These are phyloP conservation scores for Rostratula benghalensis DNA, from an alignment of 2,113 vertebrate species.

Conservation along the genomic window DNA sequence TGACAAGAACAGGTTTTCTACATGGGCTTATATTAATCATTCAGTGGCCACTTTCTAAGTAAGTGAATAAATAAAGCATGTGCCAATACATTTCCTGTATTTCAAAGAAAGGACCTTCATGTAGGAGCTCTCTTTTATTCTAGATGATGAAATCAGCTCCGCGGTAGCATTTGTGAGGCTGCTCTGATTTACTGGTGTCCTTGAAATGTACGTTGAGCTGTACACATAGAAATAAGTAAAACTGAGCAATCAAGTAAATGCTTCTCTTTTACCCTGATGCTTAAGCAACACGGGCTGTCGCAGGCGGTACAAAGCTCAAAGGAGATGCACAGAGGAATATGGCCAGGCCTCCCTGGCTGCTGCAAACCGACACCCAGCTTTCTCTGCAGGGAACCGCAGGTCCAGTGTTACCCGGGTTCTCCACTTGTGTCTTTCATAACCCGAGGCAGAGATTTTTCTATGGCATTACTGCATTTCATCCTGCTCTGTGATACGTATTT, in stretches of 20 bases:
- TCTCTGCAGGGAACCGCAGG: neutral
- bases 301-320: neutral
- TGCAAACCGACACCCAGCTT: neutral
- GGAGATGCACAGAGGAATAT: neutral
- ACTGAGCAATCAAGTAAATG: neutral
- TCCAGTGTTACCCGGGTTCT: fast-evolving
- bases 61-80: neutral
- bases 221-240: neutral
- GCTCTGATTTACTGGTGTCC: slow-evolving; percentile 26
- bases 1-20: neutral
- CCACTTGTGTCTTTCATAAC: neutral
- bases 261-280: neutral
- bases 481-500: neutral
- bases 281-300: neutral
- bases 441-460: neutral
- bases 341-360: neutral
- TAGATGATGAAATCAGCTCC: neutral
- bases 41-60: neutral
- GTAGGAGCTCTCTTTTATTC: neutral
- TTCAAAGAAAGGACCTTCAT: neutral
- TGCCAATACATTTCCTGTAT: neutral
- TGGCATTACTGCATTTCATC: neutral
- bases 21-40: neutral
- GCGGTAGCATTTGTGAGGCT: neutral
- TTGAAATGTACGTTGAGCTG: neutral